A percentile compares a stretch with the other conserved stretches of the same genome.
These are phyloP conservation scores for Mamestra brassicae DNA, from an alignment of 2,888 invertebrate species.

Conservation along the genomic window DNA sequence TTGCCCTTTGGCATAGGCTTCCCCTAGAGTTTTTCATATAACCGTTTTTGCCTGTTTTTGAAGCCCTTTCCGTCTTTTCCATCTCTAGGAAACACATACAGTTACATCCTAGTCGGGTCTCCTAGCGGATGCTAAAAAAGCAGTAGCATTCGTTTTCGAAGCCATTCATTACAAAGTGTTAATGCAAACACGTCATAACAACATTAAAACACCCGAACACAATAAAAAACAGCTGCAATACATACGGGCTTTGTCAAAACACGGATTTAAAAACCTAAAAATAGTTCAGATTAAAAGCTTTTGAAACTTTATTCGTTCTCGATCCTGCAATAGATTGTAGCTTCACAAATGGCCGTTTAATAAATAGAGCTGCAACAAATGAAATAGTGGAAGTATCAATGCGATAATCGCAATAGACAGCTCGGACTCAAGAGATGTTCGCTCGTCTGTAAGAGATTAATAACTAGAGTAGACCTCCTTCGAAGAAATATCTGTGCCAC, in stretches of 20 bases:
- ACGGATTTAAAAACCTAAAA: slow-evolving; percentile 17
- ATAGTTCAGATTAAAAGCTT: slow-evolving; percentile 41
- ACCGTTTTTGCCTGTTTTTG: too few relatives aligned
- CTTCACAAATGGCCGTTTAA: slow-evolving; percentile 36
- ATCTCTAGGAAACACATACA: too few relatives aligned
- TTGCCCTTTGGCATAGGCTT: too few relatives aligned
- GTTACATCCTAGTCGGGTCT: too few relatives aligned
- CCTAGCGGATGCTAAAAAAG: background rate
- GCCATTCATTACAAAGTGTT: background rate
- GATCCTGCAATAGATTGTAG: slow-evolving; percentile 42
- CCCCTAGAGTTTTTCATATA: too few relatives aligned
- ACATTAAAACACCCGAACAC: slow-evolving; percentile 1
- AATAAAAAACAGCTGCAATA: background rate
- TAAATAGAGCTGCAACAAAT: slow-evolving; percentile 48
- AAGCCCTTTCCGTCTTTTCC: too few relatives aligned
- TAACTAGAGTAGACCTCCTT: slow-evolving; percentile 52
- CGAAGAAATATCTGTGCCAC: slow-evolving; percentile 70
- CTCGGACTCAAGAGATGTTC: slow-evolving; percentile 49
- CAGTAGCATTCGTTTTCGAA: background rate
- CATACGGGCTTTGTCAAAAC: slow-evolving; percentile 6
- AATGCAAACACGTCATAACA: slow-evolving; percentile 18
- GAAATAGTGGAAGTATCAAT: slow-evolving; percentile 48
- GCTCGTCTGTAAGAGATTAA: slow-evolving; percentile 60
- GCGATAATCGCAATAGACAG: slow-evolving; percentile 51
- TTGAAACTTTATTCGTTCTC: slow-evolving; percentile 27